Evolutionary conservation across 1,140 invertebrate genomes (phyloP).

Genomic region (Aphis gossypii): DNA sequence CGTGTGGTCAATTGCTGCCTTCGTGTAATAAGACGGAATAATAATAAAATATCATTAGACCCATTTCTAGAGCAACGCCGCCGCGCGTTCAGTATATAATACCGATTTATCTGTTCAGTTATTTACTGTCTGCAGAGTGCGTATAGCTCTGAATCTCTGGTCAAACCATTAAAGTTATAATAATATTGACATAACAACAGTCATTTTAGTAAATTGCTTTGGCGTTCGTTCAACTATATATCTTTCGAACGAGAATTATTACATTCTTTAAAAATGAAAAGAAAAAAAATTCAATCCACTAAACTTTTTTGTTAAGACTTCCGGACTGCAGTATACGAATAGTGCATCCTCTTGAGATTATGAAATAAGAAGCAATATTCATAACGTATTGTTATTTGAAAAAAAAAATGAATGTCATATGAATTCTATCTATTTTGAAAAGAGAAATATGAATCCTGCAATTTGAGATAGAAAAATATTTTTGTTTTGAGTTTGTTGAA

Average conservation of each 20-base stretch:
- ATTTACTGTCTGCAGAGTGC: background rate
- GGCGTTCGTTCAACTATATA: background rate
- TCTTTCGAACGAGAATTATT: background rate
- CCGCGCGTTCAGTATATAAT: background rate
- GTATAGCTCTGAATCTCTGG: background rate
- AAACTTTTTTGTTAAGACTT: background rate
- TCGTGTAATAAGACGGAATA: constrained; percentile 24
- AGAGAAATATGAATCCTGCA: background rate
- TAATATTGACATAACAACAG: background rate
- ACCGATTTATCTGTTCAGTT: background rate
- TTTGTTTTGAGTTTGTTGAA: background rate
- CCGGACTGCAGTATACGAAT: background rate
- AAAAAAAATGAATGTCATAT: background rate
- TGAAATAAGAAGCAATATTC: background rate
- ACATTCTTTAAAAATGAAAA: background rate
- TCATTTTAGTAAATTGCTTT: constrained; percentile 40
- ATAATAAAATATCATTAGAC: constrained; percentile 13
- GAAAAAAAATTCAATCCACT: background rate
- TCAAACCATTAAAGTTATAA: background rate
- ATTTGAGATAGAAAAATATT: background rate
- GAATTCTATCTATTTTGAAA: background rate
- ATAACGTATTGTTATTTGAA: background rate
- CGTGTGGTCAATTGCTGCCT: background rate
- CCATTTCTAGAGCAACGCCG: background rate
- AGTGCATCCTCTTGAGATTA: background rate